Evolutionary conservation across 2,113 vertebrate genomes (phyloP).

Genomic region (Menidia beryllina): DNA sequence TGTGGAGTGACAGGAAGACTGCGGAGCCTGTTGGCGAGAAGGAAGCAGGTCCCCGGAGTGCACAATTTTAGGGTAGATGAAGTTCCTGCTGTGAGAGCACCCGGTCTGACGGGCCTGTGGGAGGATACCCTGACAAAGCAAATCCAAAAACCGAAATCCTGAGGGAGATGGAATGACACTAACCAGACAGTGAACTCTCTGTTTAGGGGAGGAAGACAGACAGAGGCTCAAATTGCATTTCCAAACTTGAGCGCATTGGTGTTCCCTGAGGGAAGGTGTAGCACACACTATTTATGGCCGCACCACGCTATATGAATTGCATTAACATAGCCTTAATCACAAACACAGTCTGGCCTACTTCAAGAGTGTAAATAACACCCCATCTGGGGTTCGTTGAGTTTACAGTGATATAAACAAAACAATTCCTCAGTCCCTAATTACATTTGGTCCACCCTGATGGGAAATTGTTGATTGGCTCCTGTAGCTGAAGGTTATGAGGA

Average conservation of each 20-base stretch:
- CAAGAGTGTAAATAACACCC: conserved; percentile 66
- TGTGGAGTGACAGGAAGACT: conserved; percentile 20
- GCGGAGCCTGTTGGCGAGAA: conserved; percentile 24
- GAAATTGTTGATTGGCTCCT: conserved; percentile 67
- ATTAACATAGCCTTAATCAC: conserved; percentile 72
- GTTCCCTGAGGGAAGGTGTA: conserved; percentile 49
- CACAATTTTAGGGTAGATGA: conserved; percentile 37
- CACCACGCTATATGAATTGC: conserved; percentile 63
- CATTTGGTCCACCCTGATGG: conserved; percentile 48
- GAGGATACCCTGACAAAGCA: conserved; percentile 56
- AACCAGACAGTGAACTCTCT: conserved; percentile 62
- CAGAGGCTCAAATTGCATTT: conserved; percentile 53
- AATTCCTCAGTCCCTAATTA: conserved; percentile 64
- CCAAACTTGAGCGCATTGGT: conserved; percentile 40
- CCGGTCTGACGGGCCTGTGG: conserved; percentile 28
- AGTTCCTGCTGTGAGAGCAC: conserved; percentile 43
- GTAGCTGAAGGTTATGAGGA: conserved; percentile 59
- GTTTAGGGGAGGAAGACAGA: conserved; percentile 44
- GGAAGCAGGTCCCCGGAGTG: conserved; percentile 23
- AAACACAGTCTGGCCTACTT: conserved; percentile 71
- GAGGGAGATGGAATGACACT: conserved; percentile 63
- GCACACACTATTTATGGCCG: conserved; percentile 63
- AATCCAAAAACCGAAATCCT: conserved; percentile 44
- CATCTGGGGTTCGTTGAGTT: conserved; percentile 62
- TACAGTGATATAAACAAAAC: conserved; percentile 66